These are phyloP conservation scores for Nesidiocoris tenuis DNA, from an alignment of 2,888 invertebrate genomes.

Conservation along the genomic window DNA sequence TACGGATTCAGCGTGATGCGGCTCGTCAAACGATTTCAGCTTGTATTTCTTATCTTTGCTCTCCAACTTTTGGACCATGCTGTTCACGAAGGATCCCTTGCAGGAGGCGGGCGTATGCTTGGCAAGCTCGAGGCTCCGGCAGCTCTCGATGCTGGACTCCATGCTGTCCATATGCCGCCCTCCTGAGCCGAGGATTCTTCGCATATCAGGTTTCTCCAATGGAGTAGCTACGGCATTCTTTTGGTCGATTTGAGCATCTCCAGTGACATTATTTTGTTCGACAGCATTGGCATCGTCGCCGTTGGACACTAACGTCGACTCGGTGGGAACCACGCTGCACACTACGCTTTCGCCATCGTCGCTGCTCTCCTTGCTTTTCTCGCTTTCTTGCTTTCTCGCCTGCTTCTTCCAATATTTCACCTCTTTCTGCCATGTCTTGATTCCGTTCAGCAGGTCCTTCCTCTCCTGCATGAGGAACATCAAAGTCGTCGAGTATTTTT, in stretches of 20 bases:
- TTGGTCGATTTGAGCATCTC: background rate
- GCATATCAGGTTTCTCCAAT: background rate
- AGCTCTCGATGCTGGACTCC: constrained; percentile 26
- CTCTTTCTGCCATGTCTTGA: constrained; percentile 6
- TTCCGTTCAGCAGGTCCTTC: constrained; percentile 12
- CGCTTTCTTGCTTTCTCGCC: background rate
- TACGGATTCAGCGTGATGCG: background rate
- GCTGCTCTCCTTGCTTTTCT: constrained; percentile 1
- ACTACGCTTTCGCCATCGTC: constrained; percentile 8
- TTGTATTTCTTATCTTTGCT: constrained; percentile 11
- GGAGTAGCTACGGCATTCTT: background rate
- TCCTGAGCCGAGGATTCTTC: background rate
- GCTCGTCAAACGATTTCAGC: constrained; percentile 30
- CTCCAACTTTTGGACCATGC: constrained; percentile 34
- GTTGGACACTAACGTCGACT: background rate
- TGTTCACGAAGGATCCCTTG: constrained; percentile 28
- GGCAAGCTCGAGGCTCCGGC: background rate
- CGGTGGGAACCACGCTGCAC: background rate
- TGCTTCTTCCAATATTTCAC: background rate
- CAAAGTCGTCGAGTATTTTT: constrained; percentile 31
- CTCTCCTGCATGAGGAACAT: constrained; percentile 23
- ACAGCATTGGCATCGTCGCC: background rate
- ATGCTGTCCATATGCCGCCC: constrained; percentile 16
- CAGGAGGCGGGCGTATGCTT: background rate
- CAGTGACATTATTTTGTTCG: background rate